phyloP scores from a whole-genome alignment of 2,797 vertebrate genomes.

The Buceros bicornis region DNA sequence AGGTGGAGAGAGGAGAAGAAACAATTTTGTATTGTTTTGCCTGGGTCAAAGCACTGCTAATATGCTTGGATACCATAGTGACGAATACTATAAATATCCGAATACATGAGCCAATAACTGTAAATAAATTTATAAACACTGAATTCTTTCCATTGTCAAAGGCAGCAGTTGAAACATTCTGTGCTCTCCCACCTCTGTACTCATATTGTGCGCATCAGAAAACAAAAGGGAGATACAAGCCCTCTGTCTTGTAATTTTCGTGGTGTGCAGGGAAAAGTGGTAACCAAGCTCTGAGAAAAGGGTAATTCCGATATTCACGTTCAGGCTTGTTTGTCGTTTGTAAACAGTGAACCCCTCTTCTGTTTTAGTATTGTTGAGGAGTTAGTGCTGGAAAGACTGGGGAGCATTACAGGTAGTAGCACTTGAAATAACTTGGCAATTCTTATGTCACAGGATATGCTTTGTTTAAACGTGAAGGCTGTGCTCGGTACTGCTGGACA shows the following conservation, averaged over 20 bases:
- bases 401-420: not conserved
- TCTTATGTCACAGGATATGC: accelerated
- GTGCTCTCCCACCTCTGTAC: not conserved
- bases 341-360: not conserved
- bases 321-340: not conserved
- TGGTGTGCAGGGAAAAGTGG: not conserved
- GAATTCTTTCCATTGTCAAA: slow-evolving; percentile 54
- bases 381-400: not conserved
- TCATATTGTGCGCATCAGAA: not conserved
- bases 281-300: not conserved
- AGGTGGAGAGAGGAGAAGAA: not conserved
- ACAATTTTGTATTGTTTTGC: not conserved
- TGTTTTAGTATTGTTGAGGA: not conserved
- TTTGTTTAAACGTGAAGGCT: not conserved
- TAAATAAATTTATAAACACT: slow-evolving; percentile 45
- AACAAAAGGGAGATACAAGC: not conserved
- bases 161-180: not conserved
- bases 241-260: not conserved
- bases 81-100: slow-evolving; percentile 50
- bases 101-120: slow-evolving; percentile 14
- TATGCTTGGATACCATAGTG: slow-evolving; percentile 13
- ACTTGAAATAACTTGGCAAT: not conserved
- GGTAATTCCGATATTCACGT: not conserved
- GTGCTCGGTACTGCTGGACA: not conserved
- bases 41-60: not conserved